Evolutionary conservation across 2,113 vertebrate species (phyloP).

Genomic region (Sphaerodactylus townsendi): DNA sequence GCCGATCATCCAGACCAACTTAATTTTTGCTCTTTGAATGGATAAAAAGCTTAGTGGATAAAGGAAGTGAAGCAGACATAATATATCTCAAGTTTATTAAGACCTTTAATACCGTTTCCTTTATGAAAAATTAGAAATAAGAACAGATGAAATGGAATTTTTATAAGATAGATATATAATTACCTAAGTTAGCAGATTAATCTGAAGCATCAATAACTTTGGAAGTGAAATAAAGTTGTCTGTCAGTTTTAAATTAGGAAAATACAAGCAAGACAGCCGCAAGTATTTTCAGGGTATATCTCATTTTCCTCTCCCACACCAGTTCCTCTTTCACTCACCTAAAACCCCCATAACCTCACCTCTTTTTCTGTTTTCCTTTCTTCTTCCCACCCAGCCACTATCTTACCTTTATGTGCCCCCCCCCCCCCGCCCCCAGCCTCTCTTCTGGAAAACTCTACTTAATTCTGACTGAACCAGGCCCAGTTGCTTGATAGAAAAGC

Average conservation of each 20-base stretch:
- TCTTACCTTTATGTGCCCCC: too few species aligned
- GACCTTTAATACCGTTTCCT: not conserved
- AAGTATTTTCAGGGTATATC: too few species aligned
- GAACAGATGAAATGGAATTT: constrained; percentile 11
- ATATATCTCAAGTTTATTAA: not conserved
- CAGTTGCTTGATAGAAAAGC: too few species aligned
- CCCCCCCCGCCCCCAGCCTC: too few species aligned
- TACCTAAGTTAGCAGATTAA: constrained; percentile 49
- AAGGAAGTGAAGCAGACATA: constrained; percentile 48
- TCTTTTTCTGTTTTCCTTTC: too few species aligned
- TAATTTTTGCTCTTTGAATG: constrained; percentile 54
- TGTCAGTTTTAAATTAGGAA: not conserved
- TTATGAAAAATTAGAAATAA: constrained; percentile 38
- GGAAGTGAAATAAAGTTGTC: constrained; percentile 23
- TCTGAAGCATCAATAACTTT: constrained; percentile 29
- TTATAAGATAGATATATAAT: constrained; percentile 39
- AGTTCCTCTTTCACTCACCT: too few species aligned
- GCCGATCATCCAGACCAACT: constrained; percentile 47
- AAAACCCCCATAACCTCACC: too few species aligned
- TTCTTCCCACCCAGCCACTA: too few species aligned
- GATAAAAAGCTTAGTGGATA: constrained; percentile 54
- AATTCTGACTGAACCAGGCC: too few species aligned
- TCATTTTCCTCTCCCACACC: too few species aligned
- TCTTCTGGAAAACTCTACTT: too few species aligned
- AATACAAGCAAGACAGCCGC: not conserved